Percentiles rank a stretch among this genome's conserved stretches.
Evolutionary conservation across 2,797 vertebrate species (phyloP).

Genomic region (Melanotaenia boesemani): DNA sequence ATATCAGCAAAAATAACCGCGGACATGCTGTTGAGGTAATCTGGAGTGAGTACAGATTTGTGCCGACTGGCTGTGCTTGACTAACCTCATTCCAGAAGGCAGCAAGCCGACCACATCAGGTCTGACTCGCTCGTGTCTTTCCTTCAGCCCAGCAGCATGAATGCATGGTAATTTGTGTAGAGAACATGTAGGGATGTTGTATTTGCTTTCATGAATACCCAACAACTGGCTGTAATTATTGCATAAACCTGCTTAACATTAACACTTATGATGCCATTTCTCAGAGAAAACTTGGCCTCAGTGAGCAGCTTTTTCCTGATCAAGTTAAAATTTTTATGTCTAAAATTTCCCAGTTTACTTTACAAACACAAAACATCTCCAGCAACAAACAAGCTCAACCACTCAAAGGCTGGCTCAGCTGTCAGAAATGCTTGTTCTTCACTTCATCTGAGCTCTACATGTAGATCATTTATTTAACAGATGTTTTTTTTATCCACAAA

Average conservation of each 20-base stretch:
- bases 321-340: neutral
- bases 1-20: slow-evolving; percentile 23
- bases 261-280: too few relatives aligned
- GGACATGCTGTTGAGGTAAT: slow-evolving; percentile 28
- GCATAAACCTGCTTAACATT: neutral
- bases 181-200: neutral
- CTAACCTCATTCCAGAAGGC: slow-evolving; percentile 58
- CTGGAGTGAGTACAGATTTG: slow-evolving; percentile 28
- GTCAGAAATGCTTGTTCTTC: too few relatives aligned
- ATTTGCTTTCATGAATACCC: neutral
- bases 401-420: too few relatives aligned
- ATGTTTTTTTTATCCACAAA: neutral
- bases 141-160: slow-evolving; percentile 37
- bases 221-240: neutral
- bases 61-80: slow-evolving; percentile 24
- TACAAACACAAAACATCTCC: neutral
- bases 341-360: neutral
- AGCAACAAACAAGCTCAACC: too few relatives aligned
- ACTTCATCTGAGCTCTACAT: too few relatives aligned
- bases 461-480: too few relatives aligned
- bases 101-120: slow-evolving; percentile 36
- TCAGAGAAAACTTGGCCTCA: neutral
- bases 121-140: slow-evolving; percentile 39
- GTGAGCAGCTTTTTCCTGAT: neutral
- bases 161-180: neutral